Base-by-base conservation (phyloP, 37 sponge, comb jelly and placozoan species). In the Oopsacas minuta region DNA sequence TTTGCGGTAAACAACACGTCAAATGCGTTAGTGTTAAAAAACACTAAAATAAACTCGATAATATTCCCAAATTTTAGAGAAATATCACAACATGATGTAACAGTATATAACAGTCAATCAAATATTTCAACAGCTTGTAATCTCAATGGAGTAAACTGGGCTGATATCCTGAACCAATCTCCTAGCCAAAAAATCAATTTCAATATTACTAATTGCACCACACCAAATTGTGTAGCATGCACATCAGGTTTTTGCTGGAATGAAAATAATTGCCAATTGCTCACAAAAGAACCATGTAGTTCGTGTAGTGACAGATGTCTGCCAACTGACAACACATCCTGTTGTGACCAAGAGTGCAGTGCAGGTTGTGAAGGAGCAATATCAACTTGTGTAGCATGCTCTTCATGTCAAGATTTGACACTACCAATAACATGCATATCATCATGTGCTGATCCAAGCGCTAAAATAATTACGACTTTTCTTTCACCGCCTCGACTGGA, bases 101-200 rank as follows among this genome's bases (percentile, higher is more conserved):
- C 5, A 32, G 30, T 61, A 7, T 61, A 61, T 34, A 61, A 61
- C 28, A 61, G 28, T 61, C 17, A 17, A 46, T 5, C 22, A 25
- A 61, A 61, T 61, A 61, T 61, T 61, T 61, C 75, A 61, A 20
- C 28, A 32, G 75, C 75, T 25, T 61, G 75, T n/a, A 61, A 61
- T n/a, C 30, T 61, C 3, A 25, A 61, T n/a, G 75, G 75, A 3
- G 30, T 61, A 10, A 61, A 61, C 22, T 61, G 75, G 75, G 22
- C 30, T 3, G 75, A 61, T 12, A 61, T 61, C 22, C 28, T n/a
- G 75, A 61, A 61, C 28, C 12, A 42, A 42, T 42, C 8, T 42
- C 49, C 49, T 17, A 61, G 32, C 7, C 22, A 10, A 25, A 61
- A 3, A 10, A 34, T 12, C 75, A 25, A 61, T n/a, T 34, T 61